A percentile compares a stretch with the other conserved stretches of the same genome.
These are phyloP conservation scores for Acropora yongei DNA, from an alignment of 64 coral and sea anemone genomes.

Conservation along the genomic window DNA sequence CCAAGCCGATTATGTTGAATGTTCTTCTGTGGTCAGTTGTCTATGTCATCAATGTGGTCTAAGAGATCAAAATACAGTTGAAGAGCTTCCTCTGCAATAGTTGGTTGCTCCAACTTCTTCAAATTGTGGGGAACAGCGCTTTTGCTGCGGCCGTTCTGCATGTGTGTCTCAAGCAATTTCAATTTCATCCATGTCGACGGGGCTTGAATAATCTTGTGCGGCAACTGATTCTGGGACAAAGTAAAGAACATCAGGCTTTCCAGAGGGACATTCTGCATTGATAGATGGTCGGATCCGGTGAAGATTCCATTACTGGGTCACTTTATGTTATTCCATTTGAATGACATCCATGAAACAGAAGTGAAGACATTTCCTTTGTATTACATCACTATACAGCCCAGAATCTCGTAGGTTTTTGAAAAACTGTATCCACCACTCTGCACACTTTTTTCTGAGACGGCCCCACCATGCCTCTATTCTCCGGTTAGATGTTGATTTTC, in stretches of 20 bases:
- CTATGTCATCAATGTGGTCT: conserved; percentile 13
- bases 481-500: conserved; percentile 42
- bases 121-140: conserved; percentile 22
- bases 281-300: conserved; percentile 62
- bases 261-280: conserved; percentile 63
- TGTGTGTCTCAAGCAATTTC: conserved; percentile 16
- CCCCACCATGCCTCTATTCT: not conserved
- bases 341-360: conserved; percentile 74
- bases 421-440: conserved; percentile 14
- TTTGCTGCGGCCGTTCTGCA: not conserved
- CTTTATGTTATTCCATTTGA: conserved; percentile 64
- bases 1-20: not conserved
- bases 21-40: not conserved
- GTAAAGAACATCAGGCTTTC: conserved; percentile 68
- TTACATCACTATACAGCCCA: conserved; percentile 65
- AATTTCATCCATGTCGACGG: conserved; percentile 42
- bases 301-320: conserved; percentile 65
- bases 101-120: not conserved
- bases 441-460: not conserved
- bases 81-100: not conserved
- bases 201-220: conserved; percentile 50
- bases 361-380: conserved; percentile 67
- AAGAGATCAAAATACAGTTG: conserved; percentile 39
- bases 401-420: conserved; percentile 61
- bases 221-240: conserved; percentile 62